Evolutionary conservation across 1,140 invertebrate genomes (phyloP).

Genomic region (Drosophila insularis): DNA sequence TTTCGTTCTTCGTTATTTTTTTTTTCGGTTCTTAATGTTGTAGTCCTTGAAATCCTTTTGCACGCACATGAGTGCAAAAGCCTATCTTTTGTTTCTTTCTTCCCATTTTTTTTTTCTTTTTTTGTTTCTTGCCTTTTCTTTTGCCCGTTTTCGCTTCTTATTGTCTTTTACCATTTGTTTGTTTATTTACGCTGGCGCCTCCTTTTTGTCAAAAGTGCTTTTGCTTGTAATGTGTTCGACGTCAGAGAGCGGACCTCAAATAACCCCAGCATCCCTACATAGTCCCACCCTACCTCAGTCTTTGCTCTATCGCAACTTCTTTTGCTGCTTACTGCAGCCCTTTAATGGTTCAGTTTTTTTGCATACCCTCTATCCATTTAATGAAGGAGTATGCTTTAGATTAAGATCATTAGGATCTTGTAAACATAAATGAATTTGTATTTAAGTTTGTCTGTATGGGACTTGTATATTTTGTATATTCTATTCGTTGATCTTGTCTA

Average conservation of each 20-base stretch:
- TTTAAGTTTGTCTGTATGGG: too few species aligned
- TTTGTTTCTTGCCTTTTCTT: slow-evolving; percentile 56
- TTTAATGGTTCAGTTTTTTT: slow-evolving; percentile 18
- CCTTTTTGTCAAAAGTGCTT: slow-evolving; percentile 79
- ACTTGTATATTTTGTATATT: too few species aligned
- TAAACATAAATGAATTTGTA: too few species aligned
- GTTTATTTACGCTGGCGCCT: slow-evolving; percentile 77
- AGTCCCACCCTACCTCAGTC: neutral
- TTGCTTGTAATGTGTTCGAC: slow-evolving; percentile 79
- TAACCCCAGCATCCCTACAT: neutral
- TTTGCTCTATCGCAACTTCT: neutral
- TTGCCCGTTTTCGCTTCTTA: slow-evolving; percentile 6
- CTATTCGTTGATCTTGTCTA: too few species aligned
- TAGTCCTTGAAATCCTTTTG: slow-evolving; percentile 77
- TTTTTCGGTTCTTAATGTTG: slow-evolving; percentile 57
- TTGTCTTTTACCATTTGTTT: slow-evolving; percentile 72
- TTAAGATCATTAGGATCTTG: neutral
- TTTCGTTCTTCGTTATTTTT: slow-evolving; percentile 20
- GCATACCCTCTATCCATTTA: neutral
- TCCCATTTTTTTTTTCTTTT: slow-evolving; percentile 28
- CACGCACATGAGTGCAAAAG: slow-evolving; percentile 43
- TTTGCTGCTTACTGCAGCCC: slow-evolving; percentile 5
- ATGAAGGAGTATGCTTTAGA: neutral
- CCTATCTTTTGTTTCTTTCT: slow-evolving; percentile 39
- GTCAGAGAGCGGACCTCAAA: slow-evolving; percentile 51